phyloP scores from a whole-genome alignment of 2,113 vertebrate species.

The Ciconia stormi region DNA sequence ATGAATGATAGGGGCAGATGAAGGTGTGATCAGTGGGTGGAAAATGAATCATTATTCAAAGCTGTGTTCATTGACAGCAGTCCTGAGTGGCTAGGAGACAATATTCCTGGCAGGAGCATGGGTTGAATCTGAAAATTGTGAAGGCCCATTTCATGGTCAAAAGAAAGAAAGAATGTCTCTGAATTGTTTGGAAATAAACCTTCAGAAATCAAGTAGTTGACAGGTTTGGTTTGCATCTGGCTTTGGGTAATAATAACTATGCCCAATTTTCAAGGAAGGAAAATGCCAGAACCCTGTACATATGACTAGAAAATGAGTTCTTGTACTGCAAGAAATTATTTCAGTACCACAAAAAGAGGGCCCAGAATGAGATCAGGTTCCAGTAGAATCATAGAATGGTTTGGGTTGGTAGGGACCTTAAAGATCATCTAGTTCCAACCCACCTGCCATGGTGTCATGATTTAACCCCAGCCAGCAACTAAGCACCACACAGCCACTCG shows the following conservation, averaged over 20 bases:
- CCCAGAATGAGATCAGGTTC: neutral
- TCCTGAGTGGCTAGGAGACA: neutral
- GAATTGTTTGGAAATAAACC: neutral
- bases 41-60: neutral
- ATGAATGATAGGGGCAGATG: neutral
- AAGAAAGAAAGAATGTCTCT: neutral
- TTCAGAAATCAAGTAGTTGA: neutral
- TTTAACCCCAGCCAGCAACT: too few relatives aligned
- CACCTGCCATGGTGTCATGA: too few relatives aligned
- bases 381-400: neutral
- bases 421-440: neutral
- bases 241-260: neutral
- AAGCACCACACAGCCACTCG: too few relatives aligned
- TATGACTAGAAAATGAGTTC: neutral
- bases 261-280: neutral
- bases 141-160: neutral
- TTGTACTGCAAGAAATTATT: neutral
- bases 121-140: neutral
- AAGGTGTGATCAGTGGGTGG: neutral
- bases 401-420: neutral
- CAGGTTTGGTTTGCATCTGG: neutral
- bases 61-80: neutral
- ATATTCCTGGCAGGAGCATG: neutral
- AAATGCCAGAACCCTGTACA: neutral
- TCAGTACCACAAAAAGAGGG: rapidly evolving